These are phyloP conservation scores for Hydropsyche tenuis DNA, from an alignment of 1,140 invertebrate species.

Conservation along the genomic window DNA sequence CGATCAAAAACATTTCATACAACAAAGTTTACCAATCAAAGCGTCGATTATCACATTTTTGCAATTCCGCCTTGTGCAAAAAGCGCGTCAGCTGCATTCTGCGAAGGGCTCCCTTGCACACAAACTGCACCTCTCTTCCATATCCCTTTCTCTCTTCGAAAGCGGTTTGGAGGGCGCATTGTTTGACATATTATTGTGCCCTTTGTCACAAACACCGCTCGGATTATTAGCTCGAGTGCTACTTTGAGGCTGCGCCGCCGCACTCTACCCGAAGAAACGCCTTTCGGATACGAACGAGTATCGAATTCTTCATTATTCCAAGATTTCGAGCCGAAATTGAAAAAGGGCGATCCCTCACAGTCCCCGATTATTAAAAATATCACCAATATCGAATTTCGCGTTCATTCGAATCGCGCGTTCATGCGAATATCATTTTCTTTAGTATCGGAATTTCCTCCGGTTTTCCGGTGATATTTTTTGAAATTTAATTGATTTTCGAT, in stretches of 20 bases:
- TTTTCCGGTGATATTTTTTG: too few species aligned
- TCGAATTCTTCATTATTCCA: neutral
- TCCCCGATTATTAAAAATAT: too few species aligned
- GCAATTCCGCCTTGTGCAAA: conserved; percentile 18
- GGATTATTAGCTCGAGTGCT: conserved; percentile 48
- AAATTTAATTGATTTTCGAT: too few species aligned
- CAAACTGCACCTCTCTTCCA: conserved; percentile 8
- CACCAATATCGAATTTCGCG: too few species aligned
- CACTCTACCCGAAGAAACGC: neutral
- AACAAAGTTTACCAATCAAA: too few species aligned
- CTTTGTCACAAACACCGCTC: conserved; percentile 42
- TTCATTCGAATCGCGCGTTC: too few species aligned
- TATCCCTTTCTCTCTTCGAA: too few species aligned
- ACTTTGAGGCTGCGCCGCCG: conserved; percentile 35
- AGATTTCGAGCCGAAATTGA: neutral
- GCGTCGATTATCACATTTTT: too few species aligned
- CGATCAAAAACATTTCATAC: too few species aligned
- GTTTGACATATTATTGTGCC: conserved; percentile 39
- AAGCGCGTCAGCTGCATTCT: conserved; percentile 43
- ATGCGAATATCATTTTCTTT: too few species aligned
- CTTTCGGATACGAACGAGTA: neutral
- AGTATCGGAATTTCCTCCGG: too few species aligned
- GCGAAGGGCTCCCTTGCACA: neutral
- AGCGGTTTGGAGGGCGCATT: neutral
- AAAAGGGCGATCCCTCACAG: neutral